Evolutionary conservation across 2,888 invertebrate species (phyloP), one percentile per base, ranked within the genome.

Genomic region (Eudemis profundana): DNA sequence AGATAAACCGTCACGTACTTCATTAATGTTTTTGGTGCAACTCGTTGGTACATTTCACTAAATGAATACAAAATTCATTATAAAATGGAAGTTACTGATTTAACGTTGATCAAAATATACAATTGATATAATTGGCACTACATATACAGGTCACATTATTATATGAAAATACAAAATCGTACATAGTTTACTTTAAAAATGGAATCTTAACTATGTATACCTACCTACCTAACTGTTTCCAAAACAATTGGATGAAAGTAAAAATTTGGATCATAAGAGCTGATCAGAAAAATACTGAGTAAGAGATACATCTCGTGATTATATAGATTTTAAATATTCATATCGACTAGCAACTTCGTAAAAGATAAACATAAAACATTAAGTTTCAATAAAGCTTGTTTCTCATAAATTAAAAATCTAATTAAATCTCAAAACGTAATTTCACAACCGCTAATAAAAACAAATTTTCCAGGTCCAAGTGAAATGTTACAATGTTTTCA

Each of bases 91-190:
- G 84, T 79, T 79, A 79, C 72, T 70, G 70, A 71, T 78, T 75
- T 71, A 69, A 71, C 56, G 66, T 72, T 72, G 69, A 76, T 75
- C 69, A 78, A 78, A 82, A 81, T 81, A 81, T 83, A 85, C 81
- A 83, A 75, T 76, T 70, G 71, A 75, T 78, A 82, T 80, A 78
- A 84, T 91, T 91, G 91, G 91, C 90, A 91, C 91, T 90, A 91
- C 87, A 81, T 81, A 88, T 74, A 82, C 86, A 89, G 86, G 86
- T 90, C 88, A 86, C 86, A 81, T 78, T 23, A 83, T 76, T 77
- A 78, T 85, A 87, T 81, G 84, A 87, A 86, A 86, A 86, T 89
- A 89, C 85, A 87, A 86, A 87, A 80, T 76, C 64, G 74, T 76
- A 63, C 72, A 75, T 70, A 72, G 68, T 72, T 71, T 72, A 69